Evolutionary conservation across 2,113 vertebrate genomes (phyloP).

Genomic region (Zeus faber): DNA sequence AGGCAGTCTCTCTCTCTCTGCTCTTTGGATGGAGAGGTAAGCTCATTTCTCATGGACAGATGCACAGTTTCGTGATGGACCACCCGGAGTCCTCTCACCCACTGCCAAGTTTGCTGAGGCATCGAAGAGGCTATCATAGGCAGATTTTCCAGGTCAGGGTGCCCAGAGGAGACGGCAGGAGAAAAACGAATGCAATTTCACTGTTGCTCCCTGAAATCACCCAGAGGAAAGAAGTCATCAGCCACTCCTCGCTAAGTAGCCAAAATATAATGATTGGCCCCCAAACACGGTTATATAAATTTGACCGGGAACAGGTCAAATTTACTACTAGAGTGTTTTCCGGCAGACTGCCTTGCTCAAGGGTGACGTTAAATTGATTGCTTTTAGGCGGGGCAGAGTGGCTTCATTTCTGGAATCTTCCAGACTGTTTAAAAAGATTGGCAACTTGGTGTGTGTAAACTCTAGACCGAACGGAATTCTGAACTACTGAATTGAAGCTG

Average conservation of each 20-base stretch:
- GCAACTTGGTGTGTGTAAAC: too few relatives aligned
- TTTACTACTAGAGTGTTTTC: too few relatives aligned
- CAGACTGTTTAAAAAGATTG: too few relatives aligned
- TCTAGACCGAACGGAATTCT: too few relatives aligned
- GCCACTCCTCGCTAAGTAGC: neutral
- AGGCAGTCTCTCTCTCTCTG: slow-evolving; percentile 15
- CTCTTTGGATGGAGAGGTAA: slow-evolving; percentile 21
- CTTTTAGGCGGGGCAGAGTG: too few relatives aligned
- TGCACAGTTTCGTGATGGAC: slow-evolving; percentile 32
- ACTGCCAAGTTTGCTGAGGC: slow-evolving; percentile 34
- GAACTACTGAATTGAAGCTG: too few relatives aligned
- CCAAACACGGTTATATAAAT: too few relatives aligned
- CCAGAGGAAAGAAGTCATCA: neutral
- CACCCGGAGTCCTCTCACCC: slow-evolving; percentile 22
- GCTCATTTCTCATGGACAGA: slow-evolving; percentile 32
- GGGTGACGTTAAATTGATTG: too few relatives aligned
- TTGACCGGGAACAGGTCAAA: too few relatives aligned
- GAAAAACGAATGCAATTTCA: slow-evolving; percentile 4
- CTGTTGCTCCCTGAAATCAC: slow-evolving; percentile 17
- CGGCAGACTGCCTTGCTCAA: too few relatives aligned
- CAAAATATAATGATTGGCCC: slow-evolving; percentile 1
- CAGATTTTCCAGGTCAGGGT: slow-evolving; percentile 45
- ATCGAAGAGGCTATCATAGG: slow-evolving; percentile 36
- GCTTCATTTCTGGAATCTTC: too few relatives aligned
- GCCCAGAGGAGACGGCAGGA: slow-evolving; percentile 12